Evolutionary conservation across 2,888 invertebrate genomes (phyloP).

Genomic region (Oeneis ivallda): DNA sequence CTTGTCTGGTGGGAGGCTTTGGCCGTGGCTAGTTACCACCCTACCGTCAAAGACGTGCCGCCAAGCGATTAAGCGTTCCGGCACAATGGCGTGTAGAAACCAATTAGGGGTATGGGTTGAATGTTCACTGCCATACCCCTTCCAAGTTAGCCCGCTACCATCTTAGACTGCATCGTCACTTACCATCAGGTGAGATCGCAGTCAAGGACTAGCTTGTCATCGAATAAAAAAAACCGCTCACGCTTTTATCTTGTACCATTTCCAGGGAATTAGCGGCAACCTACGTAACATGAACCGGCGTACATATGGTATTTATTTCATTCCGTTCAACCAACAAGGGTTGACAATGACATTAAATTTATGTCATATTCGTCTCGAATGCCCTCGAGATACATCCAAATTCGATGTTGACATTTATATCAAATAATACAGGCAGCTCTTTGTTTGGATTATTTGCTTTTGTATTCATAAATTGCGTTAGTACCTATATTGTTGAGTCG

Average conservation of each 20-base stretch:
- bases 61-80: too few species aligned
- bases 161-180: too few species aligned
- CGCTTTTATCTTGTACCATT: conserved; percentile 42
- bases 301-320: conserved; percentile 79
- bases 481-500: conserved; percentile 40
- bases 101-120: too few species aligned
- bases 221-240: too few species aligned
- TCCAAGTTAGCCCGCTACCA: too few species aligned
- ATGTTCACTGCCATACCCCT: too few species aligned
- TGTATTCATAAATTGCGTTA: conserved; percentile 55
- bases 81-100: too few species aligned
- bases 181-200: too few species aligned
- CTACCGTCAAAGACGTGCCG: too few species aligned
- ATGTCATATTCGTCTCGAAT: conserved; percentile 73
- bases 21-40: too few species aligned
- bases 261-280: conserved; percentile 64
- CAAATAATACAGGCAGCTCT: conserved; percentile 68
- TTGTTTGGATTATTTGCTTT: conserved; percentile 49
- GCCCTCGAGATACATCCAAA: conserved; percentile 54
- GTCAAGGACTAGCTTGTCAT: too few species aligned
- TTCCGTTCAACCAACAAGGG: conserved; percentile 68
- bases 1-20: too few species aligned
- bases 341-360: conserved; percentile 75
- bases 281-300: conserved; percentile 69
- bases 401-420: conserved; percentile 78